These are phyloP conservation scores for Listrodromus nycthemerus DNA, from an alignment of 2,888 invertebrate species.

Conservation along the genomic window DNA sequence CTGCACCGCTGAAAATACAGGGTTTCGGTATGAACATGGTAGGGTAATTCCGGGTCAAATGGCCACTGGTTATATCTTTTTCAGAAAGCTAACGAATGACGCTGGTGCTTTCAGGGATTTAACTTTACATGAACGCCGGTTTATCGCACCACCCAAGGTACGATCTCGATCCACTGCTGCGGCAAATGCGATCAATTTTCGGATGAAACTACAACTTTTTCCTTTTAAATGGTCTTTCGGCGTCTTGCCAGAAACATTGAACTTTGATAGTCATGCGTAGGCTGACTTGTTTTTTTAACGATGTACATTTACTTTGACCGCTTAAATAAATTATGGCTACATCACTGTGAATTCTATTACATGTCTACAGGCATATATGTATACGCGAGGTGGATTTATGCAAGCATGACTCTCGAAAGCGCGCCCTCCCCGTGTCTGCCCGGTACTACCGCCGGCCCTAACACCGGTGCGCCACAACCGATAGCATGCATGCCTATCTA, in stretches of 20 bases:
- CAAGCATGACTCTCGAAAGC: conserved; percentile 23
- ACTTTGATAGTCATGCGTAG: neutral
- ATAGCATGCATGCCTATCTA: conserved; percentile 57
- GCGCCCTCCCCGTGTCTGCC: conserved; percentile 14
- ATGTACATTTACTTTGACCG: neutral
- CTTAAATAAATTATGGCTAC: neutral
- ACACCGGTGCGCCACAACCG: conserved; percentile 52
- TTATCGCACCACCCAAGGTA: neutral
- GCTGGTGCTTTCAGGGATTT: neutral
- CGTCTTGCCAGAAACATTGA: neutral
- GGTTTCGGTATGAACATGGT: neutral
- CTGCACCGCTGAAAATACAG: conserved; percentile 2
- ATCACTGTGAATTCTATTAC: neutral
- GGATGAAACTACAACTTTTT: neutral
- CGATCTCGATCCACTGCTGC: no score
- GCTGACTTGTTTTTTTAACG: neutral
- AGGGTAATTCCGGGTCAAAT: neutral
- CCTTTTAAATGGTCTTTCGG: neutral
- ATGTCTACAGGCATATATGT: neutral
- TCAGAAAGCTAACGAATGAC: neutral
- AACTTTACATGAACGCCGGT: neutral
- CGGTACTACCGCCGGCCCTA: conserved; percentile 11
- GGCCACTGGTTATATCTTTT: neutral
- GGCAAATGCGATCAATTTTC: neutral
- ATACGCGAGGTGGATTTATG: conserved; percentile 10